Evolutionary conservation across 2,888 invertebrate species (phyloP), one percentile per base, ranked within the genome.

Genomic region (Teinopalpus imperialis): DNA sequence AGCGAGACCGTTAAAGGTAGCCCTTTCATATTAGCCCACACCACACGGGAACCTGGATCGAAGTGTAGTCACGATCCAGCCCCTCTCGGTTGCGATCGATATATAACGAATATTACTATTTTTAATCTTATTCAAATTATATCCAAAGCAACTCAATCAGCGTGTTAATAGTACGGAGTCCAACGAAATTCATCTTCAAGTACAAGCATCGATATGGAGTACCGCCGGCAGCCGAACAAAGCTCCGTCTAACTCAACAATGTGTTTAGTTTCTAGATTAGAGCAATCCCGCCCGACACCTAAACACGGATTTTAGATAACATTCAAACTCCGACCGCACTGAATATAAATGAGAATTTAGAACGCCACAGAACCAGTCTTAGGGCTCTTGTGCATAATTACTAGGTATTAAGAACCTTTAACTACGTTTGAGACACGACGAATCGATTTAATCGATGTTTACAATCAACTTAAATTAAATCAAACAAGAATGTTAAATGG

Each of bases 301-400:
- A 87, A 87, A 87, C 86, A 83, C 82, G 83, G 87, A 87, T 87
- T 87, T 85, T 74, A 86, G 87, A 87, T 88, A 87, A 83, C 86
- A 86, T 88, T 85, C 81, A 86, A 85, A 87, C 85, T 81, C 75
- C 71, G 63, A 82, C 82, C 83, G 77, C 81, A 75, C 80, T 86
- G 87, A 86, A 88, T 88, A 83, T 85, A 87, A 86, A 88, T 86
- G 83, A 82, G 83, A 85, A 78, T 86, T 86, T 81, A 81, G 85
- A 74, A 73, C 72, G 68, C 69, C 70, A 54, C 71, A 67, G 63
- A 63, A 62, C 70, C 68, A 77, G 72, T 81, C 83, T 82, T 78
- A 78, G 70, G 69, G 72, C 73, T 74, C 75, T 75, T 54, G 74
- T 78, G 81, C 78, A 82, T 85, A 86, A 85, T 86, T 83, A 79